Base-by-base conservation (phyloP, 2,888 invertebrate species). In the Epirrhoe tristata region DNA sequence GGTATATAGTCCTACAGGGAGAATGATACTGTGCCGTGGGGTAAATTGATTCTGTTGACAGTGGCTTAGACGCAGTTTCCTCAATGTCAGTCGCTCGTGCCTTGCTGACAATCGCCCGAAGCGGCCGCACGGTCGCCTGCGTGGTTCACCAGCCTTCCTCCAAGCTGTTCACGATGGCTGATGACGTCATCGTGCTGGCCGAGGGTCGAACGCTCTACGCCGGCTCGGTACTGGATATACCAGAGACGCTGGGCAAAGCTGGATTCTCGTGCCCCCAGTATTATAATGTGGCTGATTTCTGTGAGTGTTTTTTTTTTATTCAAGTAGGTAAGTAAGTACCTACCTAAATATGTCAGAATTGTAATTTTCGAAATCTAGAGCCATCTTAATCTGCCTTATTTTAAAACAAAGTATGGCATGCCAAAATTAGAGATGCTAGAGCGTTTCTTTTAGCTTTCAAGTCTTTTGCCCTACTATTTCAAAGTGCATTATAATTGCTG, bases 91-190 rank as follows among this genome's bases (percentile, higher is more conserved):
- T 95, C 54, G 93, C 95, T 0, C 89, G 91, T 1, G 90, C 96
- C 5, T 87, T 97, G 14, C 94, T 94, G 73, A 89, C 93, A 7
- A 94, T 96, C 58, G 95, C 96, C 0, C 88, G 90, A 14, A 90
- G 90, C 16, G 97, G 96, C 0, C 93, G 96, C 50, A 96, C 96
- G 0, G 94, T 97, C 6, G 95, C 96, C 16, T 97, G 96, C 77
- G 95, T 96, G n/a, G 94, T 97, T 71, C 97, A 97, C 88, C 97
- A 97, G 79, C 97, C 97, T 0, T 96, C 96, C 48, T 96, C 97
- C 51, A 95, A 95, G 70, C 94, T 97, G 58, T 96, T 96, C 85
- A 94, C 95, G 58, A 94, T 94, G 75, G 96, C 97, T 74, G 96
- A 97, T 83, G 95, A 97, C 90, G 87, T 97, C 67, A 94, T 96